Conservation (phyloP, 2,797 vertebrate species). For the Hippocampus kuda region DNA sequence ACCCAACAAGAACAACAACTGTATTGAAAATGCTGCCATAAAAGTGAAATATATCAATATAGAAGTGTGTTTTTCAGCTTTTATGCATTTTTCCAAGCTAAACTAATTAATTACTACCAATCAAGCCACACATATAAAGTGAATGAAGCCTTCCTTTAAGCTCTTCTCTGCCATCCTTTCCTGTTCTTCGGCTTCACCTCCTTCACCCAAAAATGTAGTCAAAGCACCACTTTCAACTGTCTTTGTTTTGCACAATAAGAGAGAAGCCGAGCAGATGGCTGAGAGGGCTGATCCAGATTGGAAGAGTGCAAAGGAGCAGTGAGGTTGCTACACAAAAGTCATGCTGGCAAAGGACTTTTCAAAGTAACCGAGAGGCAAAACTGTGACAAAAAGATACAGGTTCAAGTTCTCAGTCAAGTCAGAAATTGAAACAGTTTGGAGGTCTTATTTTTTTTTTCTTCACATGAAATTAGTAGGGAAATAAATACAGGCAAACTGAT, state of each 20-base stretch:
- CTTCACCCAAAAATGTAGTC: slow-evolving; percentile 11
- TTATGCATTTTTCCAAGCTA: too few relatives aligned
- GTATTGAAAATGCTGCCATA: too few relatives aligned
- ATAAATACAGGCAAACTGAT: background rate
- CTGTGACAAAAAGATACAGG: slow-evolving; percentile 1
- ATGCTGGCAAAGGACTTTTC: slow-evolving; percentile 10
- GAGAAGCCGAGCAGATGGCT: slow-evolving; percentile 47
- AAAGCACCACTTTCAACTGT: slow-evolving; percentile 31
- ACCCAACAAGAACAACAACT: too few relatives aligned
- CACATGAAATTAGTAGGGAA: background rate
- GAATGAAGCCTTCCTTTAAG: slow-evolving; percentile 2
- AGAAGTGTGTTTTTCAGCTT: too few relatives aligned
- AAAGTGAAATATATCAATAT: too few relatives aligned
- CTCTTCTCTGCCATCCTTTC: slow-evolving; percentile 15
- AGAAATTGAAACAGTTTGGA: background rate
- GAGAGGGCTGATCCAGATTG: slow-evolving; percentile 44
- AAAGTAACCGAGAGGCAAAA: background rate
- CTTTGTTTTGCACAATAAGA: slow-evolving; percentile 26
- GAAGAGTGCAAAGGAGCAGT: slow-evolving; percentile 37
- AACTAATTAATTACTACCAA: too few relatives aligned
- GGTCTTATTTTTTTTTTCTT: background rate
- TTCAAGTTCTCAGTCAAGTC: background rate
- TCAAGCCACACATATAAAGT: too few relatives aligned
- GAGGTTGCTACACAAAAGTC: slow-evolving; percentile 33
- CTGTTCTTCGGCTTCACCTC: slow-evolving; percentile 13